Percentiles rank a stretch among this genome's conserved stretches.
Conservation (phyloP, 2,888 invertebrate genomes). For the Drosophila picticornis region DNA sequence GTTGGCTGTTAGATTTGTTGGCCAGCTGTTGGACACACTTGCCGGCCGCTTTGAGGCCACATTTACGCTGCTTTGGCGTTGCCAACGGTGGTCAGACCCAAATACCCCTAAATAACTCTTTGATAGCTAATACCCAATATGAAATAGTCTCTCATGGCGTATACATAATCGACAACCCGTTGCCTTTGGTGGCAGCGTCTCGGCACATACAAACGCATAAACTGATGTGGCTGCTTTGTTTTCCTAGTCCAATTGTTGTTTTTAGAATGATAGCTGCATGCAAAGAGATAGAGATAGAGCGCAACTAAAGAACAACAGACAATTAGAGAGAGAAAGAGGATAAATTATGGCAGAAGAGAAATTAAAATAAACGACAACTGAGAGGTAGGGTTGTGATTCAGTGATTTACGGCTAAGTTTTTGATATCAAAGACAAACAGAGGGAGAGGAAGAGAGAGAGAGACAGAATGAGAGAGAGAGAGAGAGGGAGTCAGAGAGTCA, state of each 20-base stretch:
- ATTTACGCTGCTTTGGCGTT: slow-evolving; percentile 47
- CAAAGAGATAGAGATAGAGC: neutral
- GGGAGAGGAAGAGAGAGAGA: too few species aligned
- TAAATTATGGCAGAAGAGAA: neutral
- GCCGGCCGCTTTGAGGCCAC: slow-evolving; percentile 72
- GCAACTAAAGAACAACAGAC: neutral
- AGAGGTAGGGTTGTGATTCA: neutral
- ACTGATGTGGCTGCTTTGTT: neutral
- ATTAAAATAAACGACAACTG: neutral
- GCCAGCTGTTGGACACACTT: slow-evolving; percentile 67
- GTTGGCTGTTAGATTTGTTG: slow-evolving; percentile 34
- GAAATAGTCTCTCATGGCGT: slow-evolving; percentile 13
- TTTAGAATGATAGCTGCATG: neutral
- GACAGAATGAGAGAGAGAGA: too few species aligned
- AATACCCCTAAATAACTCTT: slow-evolving; percentile 62
- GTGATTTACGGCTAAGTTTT: neutral
- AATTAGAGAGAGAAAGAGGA: neutral
- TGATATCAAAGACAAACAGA: neutral
- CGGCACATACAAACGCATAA: neutral
- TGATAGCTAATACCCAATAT: slow-evolving; percentile 49
- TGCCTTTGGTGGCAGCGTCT: slow-evolving; percentile 1
- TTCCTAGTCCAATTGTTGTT: slow-evolving; percentile 1
- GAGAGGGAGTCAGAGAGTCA: too few species aligned
- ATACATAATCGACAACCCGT: slow-evolving; percentile 2
- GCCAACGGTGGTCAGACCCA: slow-evolving; percentile 13